These are phyloP conservation scores for Nasonia oneida DNA, from an alignment of 2,888 invertebrate genomes.

Conservation along the genomic window DNA sequence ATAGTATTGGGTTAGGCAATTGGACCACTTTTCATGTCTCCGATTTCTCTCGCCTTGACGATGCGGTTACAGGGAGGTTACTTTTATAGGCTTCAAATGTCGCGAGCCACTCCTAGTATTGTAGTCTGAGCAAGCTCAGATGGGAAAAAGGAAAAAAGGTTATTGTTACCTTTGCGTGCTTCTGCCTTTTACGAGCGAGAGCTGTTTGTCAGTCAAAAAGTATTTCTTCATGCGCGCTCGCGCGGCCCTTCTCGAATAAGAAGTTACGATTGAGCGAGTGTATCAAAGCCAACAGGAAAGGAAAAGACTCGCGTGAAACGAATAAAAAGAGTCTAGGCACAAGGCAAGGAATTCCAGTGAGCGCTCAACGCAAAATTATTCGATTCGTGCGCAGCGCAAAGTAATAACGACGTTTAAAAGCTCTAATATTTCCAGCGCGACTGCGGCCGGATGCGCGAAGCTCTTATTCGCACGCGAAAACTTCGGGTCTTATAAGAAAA, in stretches of 20 bases:
- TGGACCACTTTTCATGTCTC: background rate
- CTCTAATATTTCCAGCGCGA: constrained; percentile 72
- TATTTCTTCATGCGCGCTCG: background rate
- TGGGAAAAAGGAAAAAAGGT: background rate
- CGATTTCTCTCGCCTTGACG: background rate
- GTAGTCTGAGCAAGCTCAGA: background rate
- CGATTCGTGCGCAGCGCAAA: constrained; percentile 71
- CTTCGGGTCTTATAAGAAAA: constrained; percentile 77
- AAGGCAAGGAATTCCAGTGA: background rate
- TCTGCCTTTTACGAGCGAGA: background rate
- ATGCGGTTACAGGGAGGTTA: no score
- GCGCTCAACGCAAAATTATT: constrained; percentile 69
- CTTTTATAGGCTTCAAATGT: background rate
- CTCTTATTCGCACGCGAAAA: constrained; percentile 73
- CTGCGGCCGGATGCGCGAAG: constrained; percentile 66
- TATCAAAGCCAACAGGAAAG: background rate
- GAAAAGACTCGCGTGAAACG: background rate
- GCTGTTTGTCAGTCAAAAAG: background rate
- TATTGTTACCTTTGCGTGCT: background rate
- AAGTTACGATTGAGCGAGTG: background rate
- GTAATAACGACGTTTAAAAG: constrained; percentile 76
- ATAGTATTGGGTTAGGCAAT: no score
- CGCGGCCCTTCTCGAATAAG: background rate
- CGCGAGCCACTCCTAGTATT: background rate
- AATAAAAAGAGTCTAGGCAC: constrained; percentile 13